Conservation (phyloP, 2,797 vertebrate genomes). For the Premnoplex brunnescens region DNA sequence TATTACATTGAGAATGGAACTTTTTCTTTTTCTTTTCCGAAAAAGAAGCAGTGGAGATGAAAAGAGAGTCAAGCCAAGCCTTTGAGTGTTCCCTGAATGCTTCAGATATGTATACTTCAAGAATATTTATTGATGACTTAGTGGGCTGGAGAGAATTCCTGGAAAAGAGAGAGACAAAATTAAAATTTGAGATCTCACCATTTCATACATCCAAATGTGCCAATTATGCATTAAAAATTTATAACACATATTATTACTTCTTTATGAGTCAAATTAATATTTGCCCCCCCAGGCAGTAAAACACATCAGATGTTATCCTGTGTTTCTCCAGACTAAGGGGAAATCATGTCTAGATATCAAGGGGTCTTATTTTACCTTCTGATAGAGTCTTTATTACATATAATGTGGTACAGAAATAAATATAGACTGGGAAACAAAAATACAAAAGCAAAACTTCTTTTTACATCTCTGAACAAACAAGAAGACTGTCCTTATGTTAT, state of each 20-base stretch:
- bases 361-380: background rate
- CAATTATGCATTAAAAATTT: background rate
- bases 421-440: background rate
- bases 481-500: background rate
- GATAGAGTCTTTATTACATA: background rate
- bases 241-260: background rate
- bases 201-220: background rate
- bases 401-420: background rate
- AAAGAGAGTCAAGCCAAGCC: background rate
- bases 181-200: background rate
- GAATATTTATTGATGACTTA: background rate
- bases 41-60: background rate
- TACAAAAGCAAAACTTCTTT: background rate
- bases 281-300: background rate
- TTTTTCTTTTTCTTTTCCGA: too few species aligned
- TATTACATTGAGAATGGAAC: background rate
- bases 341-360: background rate
- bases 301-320: background rate
- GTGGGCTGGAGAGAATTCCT: background rate
- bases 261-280: conserved; percentile 21
- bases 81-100: background rate
- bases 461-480: background rate
- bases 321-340: background rate
- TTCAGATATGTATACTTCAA: background rate
- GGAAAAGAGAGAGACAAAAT: conserved; percentile 7